Conservation (phyloP, 2,113 vertebrate species). For the Micromys minutus region DNA sequence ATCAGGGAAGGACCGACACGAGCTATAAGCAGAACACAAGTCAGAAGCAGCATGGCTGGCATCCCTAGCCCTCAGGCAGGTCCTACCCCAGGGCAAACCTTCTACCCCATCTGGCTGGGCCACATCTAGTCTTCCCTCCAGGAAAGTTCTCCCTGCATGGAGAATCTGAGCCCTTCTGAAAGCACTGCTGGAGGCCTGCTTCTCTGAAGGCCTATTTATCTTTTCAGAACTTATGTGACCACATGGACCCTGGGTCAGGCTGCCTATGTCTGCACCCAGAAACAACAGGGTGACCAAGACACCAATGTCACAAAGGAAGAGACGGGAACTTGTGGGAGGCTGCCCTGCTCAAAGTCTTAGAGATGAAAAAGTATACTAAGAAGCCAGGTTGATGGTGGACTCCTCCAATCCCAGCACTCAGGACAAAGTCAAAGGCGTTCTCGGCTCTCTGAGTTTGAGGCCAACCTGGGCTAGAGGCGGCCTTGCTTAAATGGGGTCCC, state of each 20-base stretch:
- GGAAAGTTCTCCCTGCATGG: background rate
- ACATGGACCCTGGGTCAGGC: background rate
- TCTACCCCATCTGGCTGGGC: background rate
- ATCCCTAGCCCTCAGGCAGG: no score
- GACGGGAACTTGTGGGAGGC: accelerated
- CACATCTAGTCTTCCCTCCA: background rate
- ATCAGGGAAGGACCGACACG: slow-evolving; percentile 81
- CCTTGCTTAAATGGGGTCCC: background rate
- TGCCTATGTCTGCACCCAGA: accelerated
- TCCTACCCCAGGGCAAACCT: background rate
- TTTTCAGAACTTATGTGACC: background rate
- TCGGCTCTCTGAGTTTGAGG: background rate
- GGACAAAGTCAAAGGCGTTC: background rate
- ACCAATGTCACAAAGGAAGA: background rate
- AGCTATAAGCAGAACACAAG: slow-evolving; percentile 73
- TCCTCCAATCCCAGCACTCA: background rate
- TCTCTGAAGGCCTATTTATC: background rate
- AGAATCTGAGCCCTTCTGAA: background rate
- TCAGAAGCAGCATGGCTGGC: background rate
- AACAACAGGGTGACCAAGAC: accelerated
- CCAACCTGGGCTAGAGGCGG: background rate
- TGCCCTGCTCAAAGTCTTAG: background rate
- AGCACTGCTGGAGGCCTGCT: background rate
- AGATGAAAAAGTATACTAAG: background rate
- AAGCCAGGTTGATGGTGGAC: background rate